Evolutionary conservation across 1,140 invertebrate genomes (phyloP), one percentile per base, ranked within the genome.

Genomic region (Leguminivora glycinivorella): DNA sequence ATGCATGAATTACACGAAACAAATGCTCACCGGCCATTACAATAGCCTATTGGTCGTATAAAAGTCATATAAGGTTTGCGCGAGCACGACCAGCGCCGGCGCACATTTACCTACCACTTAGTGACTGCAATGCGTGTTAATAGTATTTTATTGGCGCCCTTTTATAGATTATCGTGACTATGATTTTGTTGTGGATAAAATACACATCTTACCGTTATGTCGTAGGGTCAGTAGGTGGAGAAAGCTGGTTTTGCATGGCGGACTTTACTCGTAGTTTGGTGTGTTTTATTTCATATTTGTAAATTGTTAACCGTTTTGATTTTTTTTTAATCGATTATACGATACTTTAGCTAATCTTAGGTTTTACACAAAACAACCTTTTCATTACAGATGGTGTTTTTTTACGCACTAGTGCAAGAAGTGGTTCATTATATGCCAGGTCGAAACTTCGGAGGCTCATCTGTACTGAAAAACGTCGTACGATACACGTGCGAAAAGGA

Each of bases 81-180:
- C 58, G n/a, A 29, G 10, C 58, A 29, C 25, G 58, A 25, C 26
- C 26, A 29, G 58, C 58, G 58, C 58, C 14, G 17, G 26, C 26
- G 26, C 58, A 7, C 25, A 63, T 63, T 63, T 63, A 34, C 58
- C 26, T 31, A 31, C 58, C 58, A 63, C 56, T 58, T 26, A 58
- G 68, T 70, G 67, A 34, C 68, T 26, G 22, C 52, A 73, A 70
- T 52, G 67, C 63, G 52, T 70, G 72, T 70, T 70, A 70, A 67
- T 70, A 56, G 47, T 63, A 67, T 67, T 70, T 73, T 67, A 72
- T 66, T 47, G 47, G 56, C 40, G 25, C 47, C 63, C 40, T 70
- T 73, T 67, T 70, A 73, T 70, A 67, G 43, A 67, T 56, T 69
- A 66, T 69, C 71, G 43, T 66, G 47, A 47, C 47, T 34, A 29